phyloP scores from a whole-genome alignment of 1,140 invertebrate genomes.

The Homarus americanus region DNA sequence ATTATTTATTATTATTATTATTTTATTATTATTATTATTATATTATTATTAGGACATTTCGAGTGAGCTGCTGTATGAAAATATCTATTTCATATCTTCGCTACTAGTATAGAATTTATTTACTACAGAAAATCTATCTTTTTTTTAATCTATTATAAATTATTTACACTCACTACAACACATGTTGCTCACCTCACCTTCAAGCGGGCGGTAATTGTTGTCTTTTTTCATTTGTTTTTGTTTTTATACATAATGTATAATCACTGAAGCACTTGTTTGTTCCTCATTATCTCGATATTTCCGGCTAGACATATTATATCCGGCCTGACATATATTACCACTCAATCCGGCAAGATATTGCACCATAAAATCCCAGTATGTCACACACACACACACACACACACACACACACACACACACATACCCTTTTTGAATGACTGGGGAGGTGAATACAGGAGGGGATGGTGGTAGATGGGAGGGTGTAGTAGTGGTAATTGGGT shows the following conservation, averaged over 20 bases:
- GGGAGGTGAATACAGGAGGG: neutral
- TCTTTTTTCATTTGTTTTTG: neutral
- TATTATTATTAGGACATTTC: constrained; percentile 55
- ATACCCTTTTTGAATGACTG: too few species aligned
- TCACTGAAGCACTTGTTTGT: too few species aligned
- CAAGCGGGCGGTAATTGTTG: too few species aligned
- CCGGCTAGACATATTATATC: too few species aligned
- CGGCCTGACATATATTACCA: too few species aligned
- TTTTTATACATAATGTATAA: neutral
- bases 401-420: constrained; percentile 12
- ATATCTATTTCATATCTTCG: constrained; percentile 62
- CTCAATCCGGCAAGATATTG: neutral
- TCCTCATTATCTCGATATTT: too few species aligned
- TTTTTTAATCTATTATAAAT: constrained; percentile 54
- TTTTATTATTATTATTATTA: too few species aligned
- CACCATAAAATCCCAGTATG: neutral
- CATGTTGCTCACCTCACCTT: constrained; percentile 11
- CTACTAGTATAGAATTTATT: constrained; percentile 56
- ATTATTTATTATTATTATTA: too few species aligned
- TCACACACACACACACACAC: constrained; percentile 10
- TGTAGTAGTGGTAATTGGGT: neutral
- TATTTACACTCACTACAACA: constrained; percentile 46
- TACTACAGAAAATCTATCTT: constrained; percentile 55
- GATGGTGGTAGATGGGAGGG: neutral
- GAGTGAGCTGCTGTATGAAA: constrained; percentile 60